Evolutionary conservation across 2,888 invertebrate genomes (phyloP).

Genomic region (Agrotis ipsilon): DNA sequence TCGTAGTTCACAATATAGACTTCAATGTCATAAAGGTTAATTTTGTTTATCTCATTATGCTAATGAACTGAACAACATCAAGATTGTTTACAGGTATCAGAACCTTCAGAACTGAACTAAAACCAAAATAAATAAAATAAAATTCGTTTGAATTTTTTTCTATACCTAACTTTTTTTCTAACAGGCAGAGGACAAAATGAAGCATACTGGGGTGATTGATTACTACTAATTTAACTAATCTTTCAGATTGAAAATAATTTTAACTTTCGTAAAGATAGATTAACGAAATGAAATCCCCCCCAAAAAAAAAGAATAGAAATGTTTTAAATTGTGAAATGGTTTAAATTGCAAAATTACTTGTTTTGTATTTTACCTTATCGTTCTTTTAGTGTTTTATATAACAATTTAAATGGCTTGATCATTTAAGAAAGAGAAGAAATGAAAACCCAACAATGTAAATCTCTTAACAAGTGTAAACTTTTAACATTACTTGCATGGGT

Average conservation of each 20-base stretch:
- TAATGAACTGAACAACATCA: background rate
- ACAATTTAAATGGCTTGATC: too few relatives aligned
- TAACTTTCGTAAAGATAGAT: background rate
- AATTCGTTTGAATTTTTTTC: background rate
- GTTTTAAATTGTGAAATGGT: too few relatives aligned
- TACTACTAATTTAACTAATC: background rate
- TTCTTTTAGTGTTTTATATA: too few relatives aligned
- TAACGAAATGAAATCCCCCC: background rate
- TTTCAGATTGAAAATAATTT: background rate
- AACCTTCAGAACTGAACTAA: background rate
- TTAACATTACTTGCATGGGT: too few relatives aligned
- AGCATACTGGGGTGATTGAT: background rate
- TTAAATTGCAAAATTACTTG: too few relatives aligned
- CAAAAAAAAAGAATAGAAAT: background rate
- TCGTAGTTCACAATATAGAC: background rate
- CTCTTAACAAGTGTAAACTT: too few relatives aligned
- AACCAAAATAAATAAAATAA: too few relatives aligned
- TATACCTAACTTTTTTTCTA: too few relatives aligned
- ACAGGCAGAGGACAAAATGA: slow-evolving; percentile 1
- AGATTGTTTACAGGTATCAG: background rate
- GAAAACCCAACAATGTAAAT: too few relatives aligned
- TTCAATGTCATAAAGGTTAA: slow-evolving; percentile 17
- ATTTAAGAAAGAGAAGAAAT: too few relatives aligned
- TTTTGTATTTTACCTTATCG: background rate
- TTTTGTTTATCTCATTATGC: background rate